Percentiles rank a stretch among this genome's conserved stretches.
These are phyloP conservation scores for Shargacucullia verbasci DNA, from an alignment of 2,888 invertebrate genomes.

Conservation along the genomic window DNA sequence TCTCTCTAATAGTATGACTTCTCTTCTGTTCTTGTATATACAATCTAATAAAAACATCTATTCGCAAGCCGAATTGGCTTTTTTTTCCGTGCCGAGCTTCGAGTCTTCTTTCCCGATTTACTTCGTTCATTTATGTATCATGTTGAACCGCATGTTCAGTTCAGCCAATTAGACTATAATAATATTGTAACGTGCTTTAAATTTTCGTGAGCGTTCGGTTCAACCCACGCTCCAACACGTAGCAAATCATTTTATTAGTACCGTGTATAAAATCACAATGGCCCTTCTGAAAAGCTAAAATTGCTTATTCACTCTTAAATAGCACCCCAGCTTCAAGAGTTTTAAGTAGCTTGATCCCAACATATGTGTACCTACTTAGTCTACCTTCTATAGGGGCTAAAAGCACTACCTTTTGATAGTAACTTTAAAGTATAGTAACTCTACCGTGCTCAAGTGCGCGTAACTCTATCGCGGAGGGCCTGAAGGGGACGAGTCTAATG, in stretches of 20 bases:
- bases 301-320: conserved; percentile 6
- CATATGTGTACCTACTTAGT: conserved; percentile 15
- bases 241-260: too few relatives aligned
- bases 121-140: not conserved
- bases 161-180: too few relatives aligned
- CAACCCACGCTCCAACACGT: too few relatives aligned
- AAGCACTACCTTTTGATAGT: conserved; percentile 42
- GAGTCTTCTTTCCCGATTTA: not conserved
- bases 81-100: not conserved
- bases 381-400: conserved; percentile 19
- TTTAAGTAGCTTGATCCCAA: conserved; percentile 20
- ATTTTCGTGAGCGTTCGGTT: too few relatives aligned
- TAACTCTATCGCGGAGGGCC: conserved; percentile 64
- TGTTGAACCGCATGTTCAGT: too few relatives aligned
- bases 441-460: conserved; percentile 71
- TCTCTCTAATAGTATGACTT: too few relatives aligned
- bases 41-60: too few relatives aligned
- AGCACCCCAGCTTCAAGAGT: conserved; percentile 15
- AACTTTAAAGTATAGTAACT: conserved; percentile 47
- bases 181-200: too few relatives aligned
- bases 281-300: too few relatives aligned
- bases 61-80: not conserved
- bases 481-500: conserved; percentile 54
- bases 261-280: too few relatives aligned
- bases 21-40: too few relatives aligned